phyloP scores from a whole-genome alignment of 2,888 invertebrate species.

The Callyntrura guangdongensis region DNA sequence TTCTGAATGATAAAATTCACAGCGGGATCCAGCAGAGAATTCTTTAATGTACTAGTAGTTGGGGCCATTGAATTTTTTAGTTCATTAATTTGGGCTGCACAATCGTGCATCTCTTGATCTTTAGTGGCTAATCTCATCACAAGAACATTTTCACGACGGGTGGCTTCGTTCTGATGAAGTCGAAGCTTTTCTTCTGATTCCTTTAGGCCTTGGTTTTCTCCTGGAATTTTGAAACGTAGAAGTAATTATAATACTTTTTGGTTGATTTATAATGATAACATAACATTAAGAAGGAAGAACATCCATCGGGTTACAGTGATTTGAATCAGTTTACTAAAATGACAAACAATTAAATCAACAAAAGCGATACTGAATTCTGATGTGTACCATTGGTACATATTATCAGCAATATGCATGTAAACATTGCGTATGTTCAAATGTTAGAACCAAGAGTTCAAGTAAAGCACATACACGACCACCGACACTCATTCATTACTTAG shows the following conservation, averaged over 20 bases:
- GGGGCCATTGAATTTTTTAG: slow-evolving; percentile 96
- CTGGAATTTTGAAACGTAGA: slow-evolving; percentile 87
- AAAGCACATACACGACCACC: not conserved
- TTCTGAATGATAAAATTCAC: slow-evolving; percentile 97
- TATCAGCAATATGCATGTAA: not conserved
- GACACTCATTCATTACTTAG: not conserved
- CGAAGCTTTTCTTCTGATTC: slow-evolving; percentile 93
- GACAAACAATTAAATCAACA: too few relatives aligned
- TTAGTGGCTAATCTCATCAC: slow-evolving; percentile 97
- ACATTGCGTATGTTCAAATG: too few relatives aligned
- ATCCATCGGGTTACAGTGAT: too few relatives aligned
- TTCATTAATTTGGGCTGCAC: slow-evolving; percentile 97
- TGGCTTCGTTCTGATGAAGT: slow-evolving; percentile 94
- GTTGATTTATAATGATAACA: not conserved
- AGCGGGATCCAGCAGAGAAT: slow-evolving; percentile 95
- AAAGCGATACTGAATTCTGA: too few relatives aligned
- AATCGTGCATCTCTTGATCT: slow-evolving; percentile 98
- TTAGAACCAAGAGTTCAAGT: not conserved
- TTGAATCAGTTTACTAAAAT: too few relatives aligned
- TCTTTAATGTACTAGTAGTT: slow-evolving; percentile 91
- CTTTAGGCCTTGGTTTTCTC: slow-evolving; percentile 90
- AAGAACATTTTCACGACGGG: slow-evolving; percentile 96
- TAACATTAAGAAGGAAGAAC: not conserved
- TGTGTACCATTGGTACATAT: too few relatives aligned
- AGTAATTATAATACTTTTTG: not conserved